Percentiles rank a stretch among this genome's conserved stretches.
These are phyloP conservation scores for Scrobipalpa costella DNA, from an alignment of 2,888 invertebrate species.

Conservation along the genomic window DNA sequence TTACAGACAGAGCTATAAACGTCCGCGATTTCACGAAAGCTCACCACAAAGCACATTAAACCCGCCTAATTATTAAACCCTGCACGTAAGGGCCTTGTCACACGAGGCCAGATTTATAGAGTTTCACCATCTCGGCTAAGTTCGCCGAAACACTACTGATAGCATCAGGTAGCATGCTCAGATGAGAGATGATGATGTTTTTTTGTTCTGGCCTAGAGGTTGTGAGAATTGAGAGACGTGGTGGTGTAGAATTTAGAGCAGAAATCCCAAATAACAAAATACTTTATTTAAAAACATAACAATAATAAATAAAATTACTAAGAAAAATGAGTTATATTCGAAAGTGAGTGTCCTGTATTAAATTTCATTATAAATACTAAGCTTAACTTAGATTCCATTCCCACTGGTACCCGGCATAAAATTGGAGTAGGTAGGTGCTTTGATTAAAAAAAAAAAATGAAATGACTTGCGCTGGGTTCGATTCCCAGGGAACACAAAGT, in stretches of 20 bases:
- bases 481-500: too few relatives aligned
- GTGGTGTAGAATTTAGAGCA: background rate
- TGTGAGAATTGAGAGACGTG: background rate
- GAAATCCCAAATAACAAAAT: too few relatives aligned
- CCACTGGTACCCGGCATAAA: too few relatives aligned
- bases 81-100: background rate
- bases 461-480: too few relatives aligned
- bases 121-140: slow-evolving; percentile 13
- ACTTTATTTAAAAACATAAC: too few relatives aligned
- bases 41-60: background rate
- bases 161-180: background rate
- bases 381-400: too few relatives aligned
- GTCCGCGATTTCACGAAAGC: background rate
- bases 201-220: background rate
- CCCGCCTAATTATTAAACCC: background rate
- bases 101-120: slow-evolving; percentile 24
- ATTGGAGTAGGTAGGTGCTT: too few relatives aligned
- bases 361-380: too few relatives aligned
- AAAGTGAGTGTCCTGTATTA: too few relatives aligned
- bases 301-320: too few relatives aligned
- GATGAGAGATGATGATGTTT: background rate
- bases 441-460: too few relatives aligned
- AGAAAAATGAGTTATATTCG: too few relatives aligned
- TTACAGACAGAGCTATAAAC: background rate
- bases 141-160: slow-evolving; percentile 16